Evolutionary conservation across 2,888 invertebrate species (phyloP).

Genomic region (Andrena camellia): DNA sequence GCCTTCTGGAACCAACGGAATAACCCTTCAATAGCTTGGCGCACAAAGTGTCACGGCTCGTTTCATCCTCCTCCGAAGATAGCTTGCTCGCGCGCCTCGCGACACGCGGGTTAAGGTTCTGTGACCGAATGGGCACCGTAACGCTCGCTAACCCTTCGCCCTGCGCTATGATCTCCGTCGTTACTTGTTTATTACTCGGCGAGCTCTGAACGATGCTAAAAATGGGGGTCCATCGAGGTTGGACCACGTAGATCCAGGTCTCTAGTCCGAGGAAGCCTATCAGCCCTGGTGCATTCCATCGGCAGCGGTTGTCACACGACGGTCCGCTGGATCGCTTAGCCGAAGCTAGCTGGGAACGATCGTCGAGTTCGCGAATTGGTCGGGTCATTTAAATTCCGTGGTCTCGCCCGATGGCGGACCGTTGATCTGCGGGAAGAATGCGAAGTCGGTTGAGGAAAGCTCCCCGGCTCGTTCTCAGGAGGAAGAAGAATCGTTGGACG

Average conservation of each 20-base stretch:
- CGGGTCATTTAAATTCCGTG: conserved; percentile 59
- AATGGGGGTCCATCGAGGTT: too few relatives aligned
- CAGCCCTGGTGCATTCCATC: not conserved
- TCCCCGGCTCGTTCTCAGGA: conserved; percentile 53
- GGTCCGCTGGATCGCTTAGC: too few relatives aligned
- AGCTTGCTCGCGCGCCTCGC: not conserved
- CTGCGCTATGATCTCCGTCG: not conserved
- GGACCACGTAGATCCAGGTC: too few relatives aligned
- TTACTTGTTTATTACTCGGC: not conserved
- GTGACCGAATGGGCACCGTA: not conserved
- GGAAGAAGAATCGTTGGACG: conserved; percentile 51
- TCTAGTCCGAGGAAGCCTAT: not conserved
- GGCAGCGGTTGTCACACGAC: conserved; percentile 11
- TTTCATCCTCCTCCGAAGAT: not conserved
- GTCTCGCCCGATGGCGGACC: conserved; percentile 42
- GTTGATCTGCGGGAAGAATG: conserved; percentile 58
- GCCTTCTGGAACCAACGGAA: conserved; percentile 13
- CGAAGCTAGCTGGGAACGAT: not conserved
- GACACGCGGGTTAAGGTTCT: not conserved
- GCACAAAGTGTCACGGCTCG: not conserved
- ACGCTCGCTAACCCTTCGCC: not conserved
- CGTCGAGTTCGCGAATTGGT: conserved; percentile 2
- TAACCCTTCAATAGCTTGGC: not conserved
- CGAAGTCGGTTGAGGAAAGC: conserved; percentile 61
- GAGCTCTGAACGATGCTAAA: too few relatives aligned